Base-by-base conservation (phyloP, 1,140 invertebrate species). In the Babylonia areolata region DNA sequence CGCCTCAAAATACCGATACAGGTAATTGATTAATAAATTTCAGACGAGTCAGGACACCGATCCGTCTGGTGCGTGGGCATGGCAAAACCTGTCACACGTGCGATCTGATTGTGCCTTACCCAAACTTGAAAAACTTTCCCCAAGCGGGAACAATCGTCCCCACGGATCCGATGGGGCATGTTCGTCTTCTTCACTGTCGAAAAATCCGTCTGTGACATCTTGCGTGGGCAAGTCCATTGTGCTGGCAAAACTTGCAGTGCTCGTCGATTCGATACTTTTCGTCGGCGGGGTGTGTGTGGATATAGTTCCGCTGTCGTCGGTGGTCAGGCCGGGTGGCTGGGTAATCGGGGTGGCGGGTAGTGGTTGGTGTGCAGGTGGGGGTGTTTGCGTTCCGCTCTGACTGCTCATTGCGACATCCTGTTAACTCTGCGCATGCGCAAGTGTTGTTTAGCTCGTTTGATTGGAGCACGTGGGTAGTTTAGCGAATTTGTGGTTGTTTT, bases 171-270 rank as follows among this genome's bases (percentile, higher is more conserved):
- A 5, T 17, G 17, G 33, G 3, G 17, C 5, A 17, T 39, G 35
- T 5, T 77, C 75, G 37, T 77, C 75, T 23, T 77, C 75, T 77
- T 77, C 75, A 9, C 37, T 40, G 75, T 28, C 23, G 75, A 77
- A 77, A 23, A 3, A 28, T 1, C 75, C 71, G 35, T 73, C 71
- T 12, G 71, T 37, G 3, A 77, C 73, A 40, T 42, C 37, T 40
- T 77, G 75, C 35, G 75, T 42, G 9, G 73, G 75, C 75, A 77
- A 37, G 37, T 77, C 75, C 75, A 77, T 77, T 3, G 75, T 77
- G 75, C 75, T 77, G 11, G 75, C 35, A 6, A 77, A 77, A 40
- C 75, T 77, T 1, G 33, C 35, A 28, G 37, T 28, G 28, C 33
- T 37, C 15, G 71, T 73, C 75, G 75, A 77, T 37, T 40, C 75